Evolutionary conservation across 35 echinoderm and acorn worm species (phyloP).

Genomic region (Nesometra sesokonis): DNA sequence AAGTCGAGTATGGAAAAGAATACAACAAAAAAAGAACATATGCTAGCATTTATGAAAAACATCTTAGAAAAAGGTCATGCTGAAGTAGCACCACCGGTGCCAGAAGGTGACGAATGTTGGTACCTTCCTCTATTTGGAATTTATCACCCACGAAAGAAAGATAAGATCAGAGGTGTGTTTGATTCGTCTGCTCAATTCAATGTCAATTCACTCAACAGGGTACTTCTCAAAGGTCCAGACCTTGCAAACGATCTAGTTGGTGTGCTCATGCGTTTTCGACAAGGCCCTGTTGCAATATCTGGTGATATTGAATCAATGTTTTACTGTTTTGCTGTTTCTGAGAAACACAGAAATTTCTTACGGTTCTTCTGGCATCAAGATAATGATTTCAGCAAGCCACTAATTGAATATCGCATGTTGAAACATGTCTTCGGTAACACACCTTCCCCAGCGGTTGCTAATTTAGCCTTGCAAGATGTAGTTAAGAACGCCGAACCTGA

Average conservation of each 20-base stretch:
- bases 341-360: not conserved
- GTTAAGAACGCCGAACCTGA: not conserved
- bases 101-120: conserved; percentile 18
- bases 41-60: conserved; percentile 26
- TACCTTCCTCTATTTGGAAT: conserved; percentile 42
- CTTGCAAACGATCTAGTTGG: conserved; percentile 34
- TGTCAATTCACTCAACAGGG: conserved; percentile 35
- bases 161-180: conserved; percentile 20
- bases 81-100: not conserved
- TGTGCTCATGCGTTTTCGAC: conserved; percentile 36
- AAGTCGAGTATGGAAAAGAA: conserved; percentile 19
- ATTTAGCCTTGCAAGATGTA: not conserved
- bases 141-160: conserved; percentile 14
- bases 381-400: not conserved
- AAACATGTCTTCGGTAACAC: conserved; percentile 34
- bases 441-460: not conserved
- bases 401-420: conserved; percentile 21
- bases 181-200: conserved; percentile 27
- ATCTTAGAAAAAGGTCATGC: conserved; percentile 30
- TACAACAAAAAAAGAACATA: conserved; percentile 9
- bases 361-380: conserved; percentile 13
- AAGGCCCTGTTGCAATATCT: not conserved
- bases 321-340: not conserved
- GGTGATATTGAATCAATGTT: not conserved
- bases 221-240: conserved; percentile 14